These are phyloP conservation scores for Ceratina calcarata DNA, from an alignment of 1,140 invertebrate genomes.

Conservation along the genomic window DNA sequence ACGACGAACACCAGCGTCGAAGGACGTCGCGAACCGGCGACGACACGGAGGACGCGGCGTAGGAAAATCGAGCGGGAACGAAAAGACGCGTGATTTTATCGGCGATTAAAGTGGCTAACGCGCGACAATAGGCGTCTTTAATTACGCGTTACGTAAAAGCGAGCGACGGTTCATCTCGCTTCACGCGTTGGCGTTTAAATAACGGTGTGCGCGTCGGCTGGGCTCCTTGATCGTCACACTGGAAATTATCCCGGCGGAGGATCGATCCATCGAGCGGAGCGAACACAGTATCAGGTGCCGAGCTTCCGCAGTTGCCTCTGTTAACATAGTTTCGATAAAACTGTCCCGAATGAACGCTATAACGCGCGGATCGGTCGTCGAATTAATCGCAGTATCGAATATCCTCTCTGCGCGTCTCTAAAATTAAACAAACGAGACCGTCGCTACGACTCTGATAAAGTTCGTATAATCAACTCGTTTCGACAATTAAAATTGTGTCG, in stretches of 20 bases:
- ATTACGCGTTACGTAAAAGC: conserved; percentile 38
- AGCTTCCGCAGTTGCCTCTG: not conserved
- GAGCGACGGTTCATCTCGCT: conserved; percentile 30
- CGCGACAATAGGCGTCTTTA: conserved; percentile 24
- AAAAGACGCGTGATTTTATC: conserved; percentile 14
- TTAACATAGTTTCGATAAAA: conserved; percentile 31
- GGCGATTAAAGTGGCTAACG: conserved; percentile 5
- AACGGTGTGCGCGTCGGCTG: not conserved
- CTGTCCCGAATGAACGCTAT: too few relatives aligned
- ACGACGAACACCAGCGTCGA: too few relatives aligned
- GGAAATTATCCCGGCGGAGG: conserved; percentile 35
- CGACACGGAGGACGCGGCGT: too few relatives aligned
- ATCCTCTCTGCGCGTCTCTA: too few relatives aligned
- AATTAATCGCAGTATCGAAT: too few relatives aligned
- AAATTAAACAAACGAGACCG: too few relatives aligned
- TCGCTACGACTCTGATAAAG: too few relatives aligned
- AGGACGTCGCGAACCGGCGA: too few relatives aligned
- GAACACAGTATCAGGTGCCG: not conserved
- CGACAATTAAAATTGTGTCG: too few relatives aligned
- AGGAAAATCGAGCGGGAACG: conserved; percentile 2
- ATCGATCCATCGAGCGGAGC: conserved; percentile 24
- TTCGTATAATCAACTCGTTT: too few relatives aligned
- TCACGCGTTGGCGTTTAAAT: conserved; percentile 37
- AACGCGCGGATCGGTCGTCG: not conserved
- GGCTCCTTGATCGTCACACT: conserved; percentile 45